Percentiles rank a stretch among this genome's conserved stretches.
These are phyloP conservation scores for Balanococcus diminutus DNA, from an alignment of 2,888 invertebrate species.

Conservation along the genomic window DNA sequence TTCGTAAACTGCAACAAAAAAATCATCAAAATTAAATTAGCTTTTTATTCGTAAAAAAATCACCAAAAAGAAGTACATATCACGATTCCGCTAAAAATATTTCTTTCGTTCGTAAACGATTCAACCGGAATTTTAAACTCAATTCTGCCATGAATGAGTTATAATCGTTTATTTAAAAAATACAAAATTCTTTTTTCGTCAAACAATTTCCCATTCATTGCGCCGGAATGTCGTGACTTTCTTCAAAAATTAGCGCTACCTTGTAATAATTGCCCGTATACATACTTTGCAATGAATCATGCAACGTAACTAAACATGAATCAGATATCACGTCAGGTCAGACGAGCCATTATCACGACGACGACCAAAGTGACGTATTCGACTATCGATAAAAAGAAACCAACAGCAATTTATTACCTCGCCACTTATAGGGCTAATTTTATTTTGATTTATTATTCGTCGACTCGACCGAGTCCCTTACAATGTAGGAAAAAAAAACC, in stretches of 20 bases:
- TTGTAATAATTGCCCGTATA: too few relatives aligned
- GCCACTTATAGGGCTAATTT: constrained; percentile 4
- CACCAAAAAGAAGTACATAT: too few relatives aligned
- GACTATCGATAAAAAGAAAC: not conserved
- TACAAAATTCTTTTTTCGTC: too few relatives aligned
- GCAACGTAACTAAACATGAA: not conserved
- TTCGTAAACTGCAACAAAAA: constrained; percentile 74
- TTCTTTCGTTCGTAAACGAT: not conserved
- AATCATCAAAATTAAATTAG: constrained; percentile 33
- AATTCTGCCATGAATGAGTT: not conserved
- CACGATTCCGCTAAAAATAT: not conserved
- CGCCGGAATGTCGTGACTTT: too few relatives aligned
- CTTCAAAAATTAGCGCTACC: not conserved
- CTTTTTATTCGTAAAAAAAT: too few relatives aligned
- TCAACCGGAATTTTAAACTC: not conserved
- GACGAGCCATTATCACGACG: not conserved
- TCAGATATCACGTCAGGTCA: not conserved
- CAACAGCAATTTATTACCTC: not conserved
- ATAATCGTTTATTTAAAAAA: not conserved
- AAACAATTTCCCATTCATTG: not conserved
- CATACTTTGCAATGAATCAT: not conserved
- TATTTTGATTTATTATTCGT: constrained; percentile 3
- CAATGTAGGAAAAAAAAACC: not conserved
- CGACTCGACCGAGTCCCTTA: not conserved
- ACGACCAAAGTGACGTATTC: not conserved